phyloP scores from a whole-genome alignment of 2,113 vertebrate species.

The Lontra canadensis region DNA sequence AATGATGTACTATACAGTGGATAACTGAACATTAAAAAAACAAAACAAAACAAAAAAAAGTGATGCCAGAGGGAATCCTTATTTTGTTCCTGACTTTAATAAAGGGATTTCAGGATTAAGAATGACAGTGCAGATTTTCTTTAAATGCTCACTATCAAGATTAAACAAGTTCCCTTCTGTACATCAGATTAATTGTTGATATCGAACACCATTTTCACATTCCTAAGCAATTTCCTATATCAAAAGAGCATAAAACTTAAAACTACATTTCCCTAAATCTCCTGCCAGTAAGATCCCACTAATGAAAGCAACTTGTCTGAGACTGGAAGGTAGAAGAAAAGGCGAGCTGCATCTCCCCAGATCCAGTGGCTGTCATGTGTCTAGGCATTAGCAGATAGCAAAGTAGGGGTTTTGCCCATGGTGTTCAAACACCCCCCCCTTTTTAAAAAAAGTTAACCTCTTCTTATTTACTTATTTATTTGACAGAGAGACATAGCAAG shows the following conservation, averaged over 20 bases:
- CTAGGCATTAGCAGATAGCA: background rate
- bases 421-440: background rate
- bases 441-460: no score
- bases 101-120: background rate
- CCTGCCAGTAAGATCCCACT: background rate
- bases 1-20: no score
- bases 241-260: background rate
- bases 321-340: background rate
- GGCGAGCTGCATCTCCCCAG: background rate
- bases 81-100: conserved; percentile 14
- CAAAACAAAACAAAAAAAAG: background rate
- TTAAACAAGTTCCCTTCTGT: background rate
- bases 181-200: background rate
- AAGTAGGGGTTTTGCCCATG: no score
- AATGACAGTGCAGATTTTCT: background rate
- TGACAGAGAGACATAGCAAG: no score
- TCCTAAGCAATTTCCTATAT: background rate
- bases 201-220: background rate
- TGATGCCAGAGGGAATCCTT: background rate
- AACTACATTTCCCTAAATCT: background rate
- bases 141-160: background rate
- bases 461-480: no score
- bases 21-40: no score
- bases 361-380: background rate
- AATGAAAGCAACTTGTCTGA: background rate